Conservation (phyloP, 2,888 invertebrate species). For the Athetis lepigone region DNA sequence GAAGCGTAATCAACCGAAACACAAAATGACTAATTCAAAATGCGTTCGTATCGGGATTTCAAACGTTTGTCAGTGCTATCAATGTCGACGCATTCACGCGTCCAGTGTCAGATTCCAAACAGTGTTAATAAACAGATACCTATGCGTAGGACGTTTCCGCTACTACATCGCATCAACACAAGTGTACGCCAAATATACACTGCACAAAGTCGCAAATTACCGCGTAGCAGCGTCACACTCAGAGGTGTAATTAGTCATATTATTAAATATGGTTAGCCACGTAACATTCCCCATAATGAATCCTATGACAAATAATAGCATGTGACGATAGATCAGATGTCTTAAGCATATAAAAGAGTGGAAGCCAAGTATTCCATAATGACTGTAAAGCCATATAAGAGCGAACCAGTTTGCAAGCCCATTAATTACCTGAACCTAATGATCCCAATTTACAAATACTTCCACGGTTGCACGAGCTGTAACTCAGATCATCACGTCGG, state of each 20-base stretch:
- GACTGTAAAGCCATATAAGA: conserved; percentile 21
- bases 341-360: conserved; percentile 3
- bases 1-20: conserved; percentile 54
- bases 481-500: conserved; percentile 45
- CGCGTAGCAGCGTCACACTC: conserved; percentile 47
- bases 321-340: conserved; percentile 12
- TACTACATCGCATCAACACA: conserved; percentile 66
- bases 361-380: conserved; percentile 38
- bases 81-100: conserved; percentile 62
- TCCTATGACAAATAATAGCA: conserved; percentile 29
- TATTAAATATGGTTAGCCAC: conserved; percentile 49
- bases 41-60: conserved; percentile 53
- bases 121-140: conserved; percentile 70
- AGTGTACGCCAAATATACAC: conserved; percentile 68
- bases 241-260: conserved; percentile 56
- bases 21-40: conserved; percentile 57
- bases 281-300: conserved; percentile 42
- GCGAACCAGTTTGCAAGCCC: conserved; percentile 22
- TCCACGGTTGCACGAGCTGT: conserved; percentile 42
- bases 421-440: conserved; percentile 36
- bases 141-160: conserved; percentile 77
- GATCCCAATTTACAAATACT: conserved; percentile 48
- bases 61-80: conserved; percentile 58
- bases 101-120: conserved; percentile 72
- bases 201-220: conserved; percentile 59